These are phyloP conservation scores for Telmatochromis brichardi DNA, from an alignment of 2,113 vertebrate genomes.

Conservation along the genomic window DNA sequence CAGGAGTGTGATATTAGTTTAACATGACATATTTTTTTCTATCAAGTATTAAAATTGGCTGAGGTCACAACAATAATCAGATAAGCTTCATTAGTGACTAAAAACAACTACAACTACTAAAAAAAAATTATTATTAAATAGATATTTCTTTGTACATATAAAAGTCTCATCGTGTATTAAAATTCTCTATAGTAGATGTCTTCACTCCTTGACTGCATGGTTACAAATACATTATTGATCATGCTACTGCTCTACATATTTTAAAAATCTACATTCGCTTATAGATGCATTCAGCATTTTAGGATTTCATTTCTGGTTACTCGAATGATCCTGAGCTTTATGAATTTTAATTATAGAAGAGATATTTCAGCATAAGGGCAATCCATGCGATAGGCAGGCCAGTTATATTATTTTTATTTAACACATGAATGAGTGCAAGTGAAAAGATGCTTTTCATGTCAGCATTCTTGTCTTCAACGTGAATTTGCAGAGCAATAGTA, in stretches of 20 bases:
- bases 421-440: background rate
- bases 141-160: background rate
- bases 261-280: background rate
- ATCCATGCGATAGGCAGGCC: background rate
- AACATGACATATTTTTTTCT: background rate
- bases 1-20: background rate
- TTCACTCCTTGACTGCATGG: background rate
- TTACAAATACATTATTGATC: background rate
- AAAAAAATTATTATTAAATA: background rate
- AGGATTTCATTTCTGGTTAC: background rate
- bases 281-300: background rate
- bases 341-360: background rate
- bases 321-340: background rate
- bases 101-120: background rate
- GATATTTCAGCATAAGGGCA: background rate
- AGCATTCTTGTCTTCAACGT: background rate
- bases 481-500: background rate
- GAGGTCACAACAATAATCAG: background rate
- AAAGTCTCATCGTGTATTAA: background rate
- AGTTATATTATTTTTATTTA: background rate
- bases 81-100: background rate
- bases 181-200: background rate
- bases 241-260: background rate
- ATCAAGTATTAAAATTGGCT: background rate
- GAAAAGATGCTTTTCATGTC: background rate